A percentile compares a stretch with the other conserved stretches of the same genome.
Evolutionary conservation across 2,113 vertebrate species (phyloP).

Genomic region (Cygnus buccinator): DNA sequence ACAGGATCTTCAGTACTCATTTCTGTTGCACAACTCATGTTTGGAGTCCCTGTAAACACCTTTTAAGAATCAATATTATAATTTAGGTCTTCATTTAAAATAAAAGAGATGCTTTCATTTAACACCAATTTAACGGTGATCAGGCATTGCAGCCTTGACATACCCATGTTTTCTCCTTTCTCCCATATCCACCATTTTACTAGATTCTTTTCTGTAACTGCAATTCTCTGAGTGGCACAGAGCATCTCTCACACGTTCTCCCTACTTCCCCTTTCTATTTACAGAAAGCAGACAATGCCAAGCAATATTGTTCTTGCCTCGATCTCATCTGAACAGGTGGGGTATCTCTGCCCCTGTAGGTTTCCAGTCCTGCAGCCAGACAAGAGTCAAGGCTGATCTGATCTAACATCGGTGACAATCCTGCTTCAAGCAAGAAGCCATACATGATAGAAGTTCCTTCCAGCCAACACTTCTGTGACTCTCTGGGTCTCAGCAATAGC

Average conservation of each 20-base stretch:
- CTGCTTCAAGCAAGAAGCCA: neutral
- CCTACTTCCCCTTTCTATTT: neutral
- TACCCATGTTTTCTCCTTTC: neutral
- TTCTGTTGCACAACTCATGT: neutral
- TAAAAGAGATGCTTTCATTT: neutral
- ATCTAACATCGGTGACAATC: neutral
- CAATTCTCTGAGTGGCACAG: neutral
- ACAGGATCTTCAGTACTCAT: neutral
- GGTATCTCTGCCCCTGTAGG: neutral
- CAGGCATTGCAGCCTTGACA: neutral
- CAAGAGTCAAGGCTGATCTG: neutral
- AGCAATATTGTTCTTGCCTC: neutral
- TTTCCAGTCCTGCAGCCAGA: neutral
- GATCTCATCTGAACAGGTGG: fast-evolving
- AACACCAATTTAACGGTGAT: neutral
- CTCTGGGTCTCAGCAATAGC: neutral
- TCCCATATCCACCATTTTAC: neutral
- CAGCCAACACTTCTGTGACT: neutral
- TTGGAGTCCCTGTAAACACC: neutral
- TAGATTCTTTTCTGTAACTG: neutral
- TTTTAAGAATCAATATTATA: neutral
- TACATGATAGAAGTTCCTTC: neutral
- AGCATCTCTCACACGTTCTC: neutral
- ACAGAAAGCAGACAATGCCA: neutral
- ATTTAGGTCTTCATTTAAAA: neutral